Base-by-base conservation (phyloP, 2,113 vertebrate species). In the Pimephales promelas region DNA sequence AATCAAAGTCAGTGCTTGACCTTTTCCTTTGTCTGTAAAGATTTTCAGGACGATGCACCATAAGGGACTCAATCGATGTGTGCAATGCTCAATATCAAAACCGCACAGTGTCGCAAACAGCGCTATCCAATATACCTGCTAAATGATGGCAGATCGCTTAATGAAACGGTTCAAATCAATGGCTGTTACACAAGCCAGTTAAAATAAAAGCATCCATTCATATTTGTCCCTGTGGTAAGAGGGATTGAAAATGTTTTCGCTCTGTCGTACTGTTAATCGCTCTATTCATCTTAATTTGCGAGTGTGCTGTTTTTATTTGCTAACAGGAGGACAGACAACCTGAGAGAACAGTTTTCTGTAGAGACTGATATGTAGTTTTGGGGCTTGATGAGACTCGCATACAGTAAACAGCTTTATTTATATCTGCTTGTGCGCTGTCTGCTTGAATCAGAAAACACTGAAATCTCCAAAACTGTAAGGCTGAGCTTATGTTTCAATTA, bases 11-110 rank as follows among this genome's bases (percentile, higher is more conserved):
- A 81, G 68, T 18, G 11, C 16, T 54, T 57, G 68, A 79, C 34
- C 77, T 73, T 61, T 74, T 18, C 56, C 14, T 84, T 84, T 84
- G 73, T 78, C 64, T 79, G 74, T 84, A 71, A 79, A 52, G 68
- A 59, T 83, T 74, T 81, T 45, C 49, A 45, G 20, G 68, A 4
- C 1, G 52, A 31, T 79, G 77, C 54, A 45, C 26, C 75, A 40
- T 76, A 36, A 54, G 74, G 16, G n/a, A 45, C 47, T 45, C 54
- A 70, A 79, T 84, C 64, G 47, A 71, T 40, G 81, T 36, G 72
- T 47, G 34, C 64, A 70, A 86, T 79, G n/a, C 22, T 49, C 24
- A 31, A 28, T 18, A 72, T 70, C 28, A 77, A 28, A 77, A 59
- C 24, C 10, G 24, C 22, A 49, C 40, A 28, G 43, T 66, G 22